phyloP scores from a whole-genome alignment of 2,888 invertebrate genomes.

The Onchidella celtica region DNA sequence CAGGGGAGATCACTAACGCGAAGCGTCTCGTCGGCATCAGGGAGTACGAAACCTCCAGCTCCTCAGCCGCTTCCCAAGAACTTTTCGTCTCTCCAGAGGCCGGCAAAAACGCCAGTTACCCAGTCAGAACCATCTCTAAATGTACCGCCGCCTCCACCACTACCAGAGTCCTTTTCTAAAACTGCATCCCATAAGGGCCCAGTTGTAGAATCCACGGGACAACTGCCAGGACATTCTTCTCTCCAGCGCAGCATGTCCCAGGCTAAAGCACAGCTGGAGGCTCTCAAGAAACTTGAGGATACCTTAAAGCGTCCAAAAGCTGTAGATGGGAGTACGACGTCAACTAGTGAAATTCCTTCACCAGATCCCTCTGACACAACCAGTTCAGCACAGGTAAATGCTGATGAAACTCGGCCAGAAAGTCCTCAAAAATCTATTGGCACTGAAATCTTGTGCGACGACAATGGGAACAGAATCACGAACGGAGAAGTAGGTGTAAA shows the following conservation, averaged over 20 bases:
- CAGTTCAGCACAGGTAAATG: not conserved
- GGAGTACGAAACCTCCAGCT: slow-evolving; percentile 21
- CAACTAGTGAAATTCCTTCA: not conserved
- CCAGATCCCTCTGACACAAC: not conserved
- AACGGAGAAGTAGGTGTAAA: not conserved
- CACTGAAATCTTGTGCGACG: no score
- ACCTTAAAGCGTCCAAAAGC: slow-evolving; percentile 12
- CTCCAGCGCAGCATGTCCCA: not conserved
- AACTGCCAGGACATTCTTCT: not conserved
- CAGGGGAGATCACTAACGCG: slow-evolving; percentile 18
- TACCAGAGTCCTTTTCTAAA: not conserved
- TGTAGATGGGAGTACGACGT: not conserved
- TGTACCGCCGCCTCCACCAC: slow-evolving; percentile 28
- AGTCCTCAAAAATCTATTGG: not conserved
- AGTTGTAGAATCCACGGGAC: not conserved
- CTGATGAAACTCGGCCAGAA: not conserved
- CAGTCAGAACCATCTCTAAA: slow-evolving; percentile 5
- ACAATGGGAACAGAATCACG: not conserved
- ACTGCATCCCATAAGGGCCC: not conserved
- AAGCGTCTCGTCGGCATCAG: slow-evolving; percentile 34
- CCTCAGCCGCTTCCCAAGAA: slow-evolving; percentile 35
- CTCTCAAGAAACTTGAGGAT: slow-evolving; percentile 49
- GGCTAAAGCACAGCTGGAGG: slow-evolving; percentile 50
- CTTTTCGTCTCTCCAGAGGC: not conserved
- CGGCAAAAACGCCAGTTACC: slow-evolving; percentile 5